These are phyloP conservation scores for Eupithecia insigniata DNA, from an alignment of 2,888 invertebrate species.

Conservation along the genomic window DNA sequence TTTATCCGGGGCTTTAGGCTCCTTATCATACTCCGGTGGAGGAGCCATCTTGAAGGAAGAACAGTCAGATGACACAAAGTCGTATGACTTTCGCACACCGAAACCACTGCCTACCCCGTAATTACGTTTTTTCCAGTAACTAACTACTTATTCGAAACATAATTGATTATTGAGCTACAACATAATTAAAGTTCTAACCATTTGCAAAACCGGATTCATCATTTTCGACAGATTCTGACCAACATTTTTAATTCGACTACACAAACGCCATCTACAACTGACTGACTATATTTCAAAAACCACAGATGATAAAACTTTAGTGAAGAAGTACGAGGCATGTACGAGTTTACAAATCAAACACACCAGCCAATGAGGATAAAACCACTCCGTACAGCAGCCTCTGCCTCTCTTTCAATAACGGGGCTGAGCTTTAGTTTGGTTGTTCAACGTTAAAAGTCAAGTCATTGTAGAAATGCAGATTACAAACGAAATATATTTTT, in stretches of 20 bases:
- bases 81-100: conserved; percentile 80
- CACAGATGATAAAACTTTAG: conserved; percentile 2
- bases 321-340: neutral
- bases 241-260: conserved; percentile 76
- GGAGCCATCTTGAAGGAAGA: conserved; percentile 89
- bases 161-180: conserved; percentile 64
- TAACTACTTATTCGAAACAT: conserved; percentile 74
- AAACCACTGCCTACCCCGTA: conserved; percentile 69
- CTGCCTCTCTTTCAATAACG: no score
- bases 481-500: neutral
- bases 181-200: conserved; percentile 73
- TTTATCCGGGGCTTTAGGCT: conserved; percentile 90
- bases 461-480: neutral
- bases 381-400: neutral
- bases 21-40: conserved; percentile 90
- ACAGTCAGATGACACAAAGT: conserved; percentile 84
- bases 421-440: no score
- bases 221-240: conserved; percentile 78
- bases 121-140: conserved; percentile 63
- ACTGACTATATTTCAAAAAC: neutral
- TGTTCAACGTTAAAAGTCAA: no score
- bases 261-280: conserved; percentile 60
- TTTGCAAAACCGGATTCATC: conserved; percentile 73
- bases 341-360: no score
- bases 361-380: no score